phyloP scores from a whole-genome alignment of 1,140 invertebrate genomes.

The Brachionus plicatilis region DNA sequence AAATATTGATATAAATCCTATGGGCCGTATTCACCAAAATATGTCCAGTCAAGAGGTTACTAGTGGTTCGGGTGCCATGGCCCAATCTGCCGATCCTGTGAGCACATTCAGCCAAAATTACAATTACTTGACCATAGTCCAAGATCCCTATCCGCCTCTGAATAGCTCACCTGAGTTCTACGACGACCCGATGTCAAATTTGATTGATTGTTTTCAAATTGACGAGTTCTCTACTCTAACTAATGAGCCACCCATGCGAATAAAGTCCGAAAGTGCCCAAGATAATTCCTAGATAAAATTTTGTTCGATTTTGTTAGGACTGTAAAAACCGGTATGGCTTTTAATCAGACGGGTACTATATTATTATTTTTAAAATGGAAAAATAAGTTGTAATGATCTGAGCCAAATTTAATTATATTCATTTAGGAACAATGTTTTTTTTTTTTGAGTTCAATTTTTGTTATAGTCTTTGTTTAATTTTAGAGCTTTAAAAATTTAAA shows the following conservation, averaged over 20 bases:
- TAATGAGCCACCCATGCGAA: neutral
- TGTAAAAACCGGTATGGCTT: neutral
- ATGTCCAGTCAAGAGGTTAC: neutral
- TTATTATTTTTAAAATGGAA: neutral
- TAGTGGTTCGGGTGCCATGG: neutral
- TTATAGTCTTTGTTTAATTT: neutral
- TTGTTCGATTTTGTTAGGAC: neutral
- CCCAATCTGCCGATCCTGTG: neutral
- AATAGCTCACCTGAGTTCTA: slow-evolving; percentile 6
- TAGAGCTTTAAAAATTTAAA: slow-evolving; percentile 5
- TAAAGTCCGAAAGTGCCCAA: slow-evolving; percentile 1
- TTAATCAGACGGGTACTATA: neutral
- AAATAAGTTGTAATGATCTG: neutral
- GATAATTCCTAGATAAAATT: neutral
- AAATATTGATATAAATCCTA: slow-evolving; percentile 19
- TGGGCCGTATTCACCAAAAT: neutral
- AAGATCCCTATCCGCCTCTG: slow-evolving; percentile 26
- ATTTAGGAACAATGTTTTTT: neutral
- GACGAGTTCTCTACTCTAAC: neutral
- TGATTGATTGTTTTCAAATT: slow-evolving; percentile 4
- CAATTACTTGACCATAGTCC: neutral
- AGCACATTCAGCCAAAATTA: neutral
- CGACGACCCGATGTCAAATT: neutral
- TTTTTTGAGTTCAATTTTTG: neutral
- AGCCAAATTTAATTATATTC: neutral